These are phyloP conservation scores for Endomychus coccineus DNA, from an alignment of 2,888 invertebrate species.

Conservation along the genomic window DNA sequence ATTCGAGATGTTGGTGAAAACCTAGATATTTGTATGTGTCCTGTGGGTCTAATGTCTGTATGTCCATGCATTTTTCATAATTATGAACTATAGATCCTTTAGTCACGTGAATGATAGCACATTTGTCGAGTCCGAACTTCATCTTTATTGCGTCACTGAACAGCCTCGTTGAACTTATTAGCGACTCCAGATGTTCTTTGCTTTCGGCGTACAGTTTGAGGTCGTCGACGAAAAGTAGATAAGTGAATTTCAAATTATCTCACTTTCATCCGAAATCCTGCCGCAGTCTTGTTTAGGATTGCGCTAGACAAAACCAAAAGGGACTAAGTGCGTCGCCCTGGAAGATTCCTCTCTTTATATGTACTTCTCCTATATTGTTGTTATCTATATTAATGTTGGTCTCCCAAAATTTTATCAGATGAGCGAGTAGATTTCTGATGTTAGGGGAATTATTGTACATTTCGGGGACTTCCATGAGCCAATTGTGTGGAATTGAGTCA, in stretches of 20 bases:
- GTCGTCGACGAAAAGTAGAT: conserved; percentile 22
- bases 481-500: conserved; percentile 13
- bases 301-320: conserved; percentile 16
- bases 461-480: conserved; percentile 7
- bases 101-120: neutral
- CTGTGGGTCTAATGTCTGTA: conserved; percentile 3
- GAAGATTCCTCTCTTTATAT: conserved; percentile 15
- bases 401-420: conserved; percentile 4
- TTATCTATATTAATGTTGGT: conserved; percentile 2
- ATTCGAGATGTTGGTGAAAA: conserved; percentile 6
- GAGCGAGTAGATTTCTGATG: neutral
- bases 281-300: too few relatives aligned
- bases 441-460: conserved; percentile 15
- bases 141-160: conserved; percentile 9
- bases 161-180: conserved; percentile 1
- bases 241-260: conserved; percentile 9
- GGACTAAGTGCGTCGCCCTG: conserved; percentile 16
- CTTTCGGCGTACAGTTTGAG: conserved; percentile 19
- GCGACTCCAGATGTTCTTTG: conserved; percentile 2
- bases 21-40: conserved; percentile 12
- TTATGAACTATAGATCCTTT: conserved; percentile 7
- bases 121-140: conserved; percentile 9
- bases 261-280: neutral
- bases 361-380: conserved; percentile 5
- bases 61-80: neutral